Evolutionary conservation across 37 sponge, comb jelly and placozoan species (phyloP), one percentile per base, ranked within the genome.

Genomic region (Ianthella basta): DNA sequence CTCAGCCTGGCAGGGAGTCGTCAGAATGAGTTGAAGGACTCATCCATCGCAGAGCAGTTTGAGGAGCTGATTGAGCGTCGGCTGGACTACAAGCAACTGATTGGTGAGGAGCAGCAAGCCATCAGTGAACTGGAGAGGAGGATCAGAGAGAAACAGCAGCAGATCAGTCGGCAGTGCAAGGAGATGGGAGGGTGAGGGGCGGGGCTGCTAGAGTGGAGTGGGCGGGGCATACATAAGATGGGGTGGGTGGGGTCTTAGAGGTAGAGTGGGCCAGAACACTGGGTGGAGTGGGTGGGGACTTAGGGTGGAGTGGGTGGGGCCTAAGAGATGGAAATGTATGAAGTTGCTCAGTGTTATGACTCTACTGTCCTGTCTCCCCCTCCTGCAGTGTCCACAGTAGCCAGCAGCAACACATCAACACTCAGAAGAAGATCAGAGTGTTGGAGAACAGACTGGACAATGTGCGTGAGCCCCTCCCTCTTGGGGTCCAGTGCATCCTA

Each of bases 381-480:
- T 44, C 50, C 50, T 44, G 50, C 50, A 97, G 98, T 44, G 87
- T 80, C 3, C 91, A 89, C 63, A 94, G 87, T 85, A 87, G 89
- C 85, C 88, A 97, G 38, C 70, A 81, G 72, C 89, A 92, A 35
- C 93, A 92, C 20, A 80, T 89, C 20, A 64, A 54, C 10, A 44
- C 86, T 20, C 84, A 88, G 75, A 97, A 95, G 84, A 95, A 95
- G 80, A 44, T 86, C 32, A 85, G 88, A 34, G 95, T 97, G 30
- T 84, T 92, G 84, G 95, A 97, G 84, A 97, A 97, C 82, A 83
- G 98, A 61, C 87, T 95, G 84, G 97, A 97, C 80, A 92, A 95
- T 84, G 88, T 90, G 81, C 20, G 65, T 38, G n/a, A n/a, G 24
- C 14, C 29, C 21, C 41, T 21, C 37, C 24, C 3, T n/a, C n/a